Conservation (phyloP, 2,888 invertebrate species). For the Thera britannica region DNA sequence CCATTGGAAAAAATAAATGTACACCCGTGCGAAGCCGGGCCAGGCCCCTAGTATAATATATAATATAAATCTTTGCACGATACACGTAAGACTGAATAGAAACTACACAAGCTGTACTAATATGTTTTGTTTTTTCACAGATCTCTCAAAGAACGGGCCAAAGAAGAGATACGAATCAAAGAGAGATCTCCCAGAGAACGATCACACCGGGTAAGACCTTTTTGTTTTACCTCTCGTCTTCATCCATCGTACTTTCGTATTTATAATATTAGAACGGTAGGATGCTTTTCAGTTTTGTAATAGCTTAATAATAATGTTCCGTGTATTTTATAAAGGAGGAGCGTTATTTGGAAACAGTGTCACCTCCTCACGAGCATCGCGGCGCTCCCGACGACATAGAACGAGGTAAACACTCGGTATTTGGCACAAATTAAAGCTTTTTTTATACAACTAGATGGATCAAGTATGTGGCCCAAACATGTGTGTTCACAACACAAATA, state of each 20-base stretch:
- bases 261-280: too few relatives aligned
- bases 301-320: too few relatives aligned
- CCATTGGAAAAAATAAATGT: too few relatives aligned
- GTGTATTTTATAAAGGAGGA: slow-evolving; percentile 65
- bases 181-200: slow-evolving; percentile 82
- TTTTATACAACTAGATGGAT: too few relatives aligned
- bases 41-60: background rate
- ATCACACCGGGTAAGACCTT: slow-evolving; percentile 68
- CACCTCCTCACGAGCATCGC: slow-evolving; percentile 82
- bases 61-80: background rate
- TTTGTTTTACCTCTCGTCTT: background rate
- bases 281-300: too few relatives aligned
- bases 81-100: background rate
- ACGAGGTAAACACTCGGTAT: slow-evolving; percentile 62
- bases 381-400: slow-evolving; percentile 79
- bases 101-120: background rate
- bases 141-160: slow-evolving; percentile 85
- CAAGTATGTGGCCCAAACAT: too few relatives aligned
- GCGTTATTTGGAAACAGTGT: slow-evolving; percentile 78
- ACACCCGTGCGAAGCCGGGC: too few relatives aligned
- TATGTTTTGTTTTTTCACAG: slow-evolving; percentile 44
- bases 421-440: too few relatives aligned
- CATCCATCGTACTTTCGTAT: too few relatives aligned
- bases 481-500: too few relatives aligned
- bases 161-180: slow-evolving; percentile 85